These are phyloP conservation scores for Mamestra configurata DNA, from an alignment of 1,140 invertebrate genomes.

Conservation along the genomic window DNA sequence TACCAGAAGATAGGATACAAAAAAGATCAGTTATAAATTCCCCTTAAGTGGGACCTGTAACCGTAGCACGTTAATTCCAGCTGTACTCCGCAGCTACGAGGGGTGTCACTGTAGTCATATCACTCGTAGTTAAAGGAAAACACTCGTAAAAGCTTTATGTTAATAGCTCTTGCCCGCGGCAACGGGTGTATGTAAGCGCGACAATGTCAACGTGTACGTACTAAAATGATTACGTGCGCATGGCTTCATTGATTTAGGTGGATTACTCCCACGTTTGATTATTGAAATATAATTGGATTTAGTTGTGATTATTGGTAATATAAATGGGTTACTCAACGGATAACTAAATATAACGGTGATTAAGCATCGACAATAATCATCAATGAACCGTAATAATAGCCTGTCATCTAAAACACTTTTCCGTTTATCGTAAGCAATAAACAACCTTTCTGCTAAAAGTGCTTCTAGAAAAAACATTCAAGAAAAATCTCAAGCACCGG, in stretches of 20 bases:
- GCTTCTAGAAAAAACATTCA: not conserved
- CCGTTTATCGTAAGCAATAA: not conserved
- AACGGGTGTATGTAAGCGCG: not conserved
- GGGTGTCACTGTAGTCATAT: not conserved
- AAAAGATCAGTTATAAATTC: too few species aligned
- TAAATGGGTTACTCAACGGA: not conserved
- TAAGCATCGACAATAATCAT: not conserved
- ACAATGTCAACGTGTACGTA: not conserved
- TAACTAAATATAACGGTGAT: not conserved
- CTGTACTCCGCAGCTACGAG: not conserved
- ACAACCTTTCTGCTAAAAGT: not conserved
- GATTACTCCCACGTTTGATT: not conserved
- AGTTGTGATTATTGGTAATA: not conserved
- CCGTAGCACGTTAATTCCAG: not conserved
- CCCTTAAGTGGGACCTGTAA: too few species aligned
- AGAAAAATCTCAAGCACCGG: slow-evolving; percentile 9
- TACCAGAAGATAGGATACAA: too few species aligned
- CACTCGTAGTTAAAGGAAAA: slow-evolving; percentile 16
- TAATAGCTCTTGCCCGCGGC: not conserved
- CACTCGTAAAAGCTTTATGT: slow-evolving; percentile 8
- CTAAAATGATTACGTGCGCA: slow-evolving; percentile 9
- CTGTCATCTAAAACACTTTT: not conserved
- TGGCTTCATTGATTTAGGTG: not conserved
- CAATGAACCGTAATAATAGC: not conserved
- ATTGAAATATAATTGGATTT: slow-evolving; percentile 12